phyloP scores from a whole-genome alignment of 2,888 invertebrate species.

The Amphimallon solstitiale region DNA sequence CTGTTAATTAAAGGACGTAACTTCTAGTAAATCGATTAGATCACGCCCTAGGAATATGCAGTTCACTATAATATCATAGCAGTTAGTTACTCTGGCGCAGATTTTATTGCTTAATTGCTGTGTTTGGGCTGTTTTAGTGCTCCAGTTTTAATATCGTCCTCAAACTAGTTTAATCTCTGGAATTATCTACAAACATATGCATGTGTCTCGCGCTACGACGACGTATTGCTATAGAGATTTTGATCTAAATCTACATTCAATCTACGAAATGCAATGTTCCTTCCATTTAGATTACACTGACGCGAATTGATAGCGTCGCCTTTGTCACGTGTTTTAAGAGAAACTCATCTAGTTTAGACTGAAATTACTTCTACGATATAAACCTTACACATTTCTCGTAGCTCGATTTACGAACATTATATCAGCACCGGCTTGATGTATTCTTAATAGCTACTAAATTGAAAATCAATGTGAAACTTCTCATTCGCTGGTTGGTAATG shows the following conservation, averaged over 20 bases:
- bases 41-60: too few species aligned
- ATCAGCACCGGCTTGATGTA: constrained; percentile 24
- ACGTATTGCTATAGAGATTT: neutral
- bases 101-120: constrained; percentile 15
- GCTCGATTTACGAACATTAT: constrained; percentile 31
- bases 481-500: constrained; percentile 20
- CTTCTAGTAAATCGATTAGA: neutral
- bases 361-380: constrained; percentile 23
- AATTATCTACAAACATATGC: constrained; percentile 14
- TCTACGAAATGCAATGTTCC: constrained; percentile 18
- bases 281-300: neutral
- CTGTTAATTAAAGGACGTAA: neutral
- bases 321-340: constrained; percentile 17
- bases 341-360: constrained; percentile 7
- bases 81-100: neutral
- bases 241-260: constrained; percentile 9
- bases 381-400: neutral
- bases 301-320: constrained; percentile 10
- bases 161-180: constrained; percentile 5
- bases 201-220: neutral
- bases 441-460: constrained; percentile 29
- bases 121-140: constrained; percentile 17
- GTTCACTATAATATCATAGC: neutral
- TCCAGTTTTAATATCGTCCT: constrained; percentile 13
- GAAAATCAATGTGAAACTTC: constrained; percentile 20